These are phyloP conservation scores for Catostomus latipinnis DNA, from an alignment of 2,797 vertebrate species.

Conservation along the genomic window DNA sequence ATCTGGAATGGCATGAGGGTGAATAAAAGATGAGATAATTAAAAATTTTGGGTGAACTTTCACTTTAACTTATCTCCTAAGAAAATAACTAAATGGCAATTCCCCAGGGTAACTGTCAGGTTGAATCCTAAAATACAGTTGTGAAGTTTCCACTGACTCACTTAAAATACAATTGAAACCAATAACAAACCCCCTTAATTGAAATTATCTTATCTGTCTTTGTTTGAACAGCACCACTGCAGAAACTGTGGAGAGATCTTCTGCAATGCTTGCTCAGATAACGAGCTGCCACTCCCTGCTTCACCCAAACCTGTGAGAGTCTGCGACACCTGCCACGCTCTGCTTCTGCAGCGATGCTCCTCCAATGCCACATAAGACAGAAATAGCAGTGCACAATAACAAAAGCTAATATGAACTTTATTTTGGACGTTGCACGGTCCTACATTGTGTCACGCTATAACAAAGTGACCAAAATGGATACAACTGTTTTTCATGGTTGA, in stretches of 20 bases:
- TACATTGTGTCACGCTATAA: slow-evolving; percentile 38
- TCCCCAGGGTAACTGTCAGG: neutral
- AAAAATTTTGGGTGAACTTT: too few species aligned
- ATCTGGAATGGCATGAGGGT: too few species aligned
- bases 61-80: neutral
- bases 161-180: neutral
- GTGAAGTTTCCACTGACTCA: neutral
- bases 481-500: slow-evolving; percentile 42
- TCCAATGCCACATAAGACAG: slow-evolving; percentile 80
- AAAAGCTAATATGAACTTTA: slow-evolving; percentile 32
- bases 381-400: slow-evolving; percentile 9
- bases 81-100: neutral
- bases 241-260: slow-evolving; percentile 98
- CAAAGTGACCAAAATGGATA: slow-evolving; percentile 51
- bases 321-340: slow-evolving; percentile 93
- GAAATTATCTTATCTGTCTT: slow-evolving; percentile 16
- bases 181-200: neutral
- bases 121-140: neutral
- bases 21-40: too few species aligned
- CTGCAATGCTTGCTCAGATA: slow-evolving; percentile 97
- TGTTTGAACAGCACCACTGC: slow-evolving; percentile 88
- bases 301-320: slow-evolving; percentile 96
- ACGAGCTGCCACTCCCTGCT: slow-evolving; percentile 93
- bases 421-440: slow-evolving; percentile 27
- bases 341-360: slow-evolving; percentile 95